Percentiles rank a stretch among this genome's conserved stretches.
Evolutionary conservation across 2,888 invertebrate species (phyloP).

Genomic region (Meteorus colon): DNA sequence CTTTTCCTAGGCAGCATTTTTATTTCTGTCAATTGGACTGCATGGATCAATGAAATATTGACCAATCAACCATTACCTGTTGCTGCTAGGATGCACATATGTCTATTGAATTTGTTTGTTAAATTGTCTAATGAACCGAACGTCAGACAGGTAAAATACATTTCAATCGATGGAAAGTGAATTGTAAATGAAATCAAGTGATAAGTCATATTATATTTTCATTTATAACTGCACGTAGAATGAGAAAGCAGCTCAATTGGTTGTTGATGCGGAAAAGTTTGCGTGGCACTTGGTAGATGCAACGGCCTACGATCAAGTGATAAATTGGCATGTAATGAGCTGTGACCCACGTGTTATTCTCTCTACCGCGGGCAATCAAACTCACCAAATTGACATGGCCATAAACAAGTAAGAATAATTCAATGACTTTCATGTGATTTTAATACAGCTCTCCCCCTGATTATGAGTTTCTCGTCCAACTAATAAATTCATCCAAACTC

Average conservation of each 20-base stretch:
- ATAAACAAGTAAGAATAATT: constrained; percentile 75
- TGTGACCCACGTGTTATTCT: constrained; percentile 82
- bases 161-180: constrained; percentile 1
- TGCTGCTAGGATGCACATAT: constrained; percentile 76
- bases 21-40: constrained; percentile 80
- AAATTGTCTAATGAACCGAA: constrained; percentile 84
- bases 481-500: neutral
- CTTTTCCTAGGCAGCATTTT: constrained; percentile 83
- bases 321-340: constrained; percentile 85
- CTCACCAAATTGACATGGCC: constrained; percentile 77
- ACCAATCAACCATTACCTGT: constrained; percentile 71
- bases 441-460: neutral
- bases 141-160: constrained; percentile 76
- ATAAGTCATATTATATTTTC: constrained; percentile 11
- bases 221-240: constrained; percentile 61
- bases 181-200: constrained; percentile 46
- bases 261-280: constrained; percentile 78
- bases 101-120: constrained; percentile 81
- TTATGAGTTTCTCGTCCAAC: neutral
- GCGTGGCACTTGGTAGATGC: constrained; percentile 81
- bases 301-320: constrained; percentile 78
- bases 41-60: constrained; percentile 76
- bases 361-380: constrained; percentile 65
- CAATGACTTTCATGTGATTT: neutral
- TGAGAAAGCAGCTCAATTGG: constrained; percentile 73